Percentiles rank a stretch among this genome's conserved stretches.
Evolutionary conservation across 2,113 vertebrate genomes (phyloP).

Genomic region (Mustela nigripes): DNA sequence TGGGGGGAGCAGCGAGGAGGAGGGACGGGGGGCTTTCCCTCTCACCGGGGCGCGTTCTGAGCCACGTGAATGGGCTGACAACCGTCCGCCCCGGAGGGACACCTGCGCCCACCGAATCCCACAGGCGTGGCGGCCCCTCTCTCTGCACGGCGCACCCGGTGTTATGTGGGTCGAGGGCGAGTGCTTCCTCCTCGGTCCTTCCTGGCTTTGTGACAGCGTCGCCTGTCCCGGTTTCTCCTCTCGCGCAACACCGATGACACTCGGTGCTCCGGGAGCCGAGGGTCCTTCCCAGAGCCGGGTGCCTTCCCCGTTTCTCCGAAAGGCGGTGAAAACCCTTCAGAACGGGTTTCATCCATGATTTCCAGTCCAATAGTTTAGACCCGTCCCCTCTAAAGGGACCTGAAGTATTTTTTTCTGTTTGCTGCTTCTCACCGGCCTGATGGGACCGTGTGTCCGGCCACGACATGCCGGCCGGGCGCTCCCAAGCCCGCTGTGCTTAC

Average conservation of each 20-base stretch:
- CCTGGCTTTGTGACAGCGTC: rapidly evolving
- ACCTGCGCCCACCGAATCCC: background rate
- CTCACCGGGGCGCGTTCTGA: rapidly evolving
- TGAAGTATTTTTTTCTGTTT: too few species aligned
- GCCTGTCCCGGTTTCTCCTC: background rate
- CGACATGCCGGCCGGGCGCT: rapidly evolving
- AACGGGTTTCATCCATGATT: too few species aligned
- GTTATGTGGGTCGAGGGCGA: rapidly evolving
- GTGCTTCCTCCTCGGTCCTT: rapidly evolving
- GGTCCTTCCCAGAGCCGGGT: rapidly evolving
- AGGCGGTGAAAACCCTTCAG: rapidly evolving
- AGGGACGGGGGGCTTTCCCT: rapidly evolving
- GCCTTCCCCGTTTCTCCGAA: background rate
- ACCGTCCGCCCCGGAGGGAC: too few species aligned
- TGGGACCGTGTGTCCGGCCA: rapidly evolving
- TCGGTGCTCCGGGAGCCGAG: rapidly evolving
- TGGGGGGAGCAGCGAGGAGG: background rate
- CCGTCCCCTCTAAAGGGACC: background rate
- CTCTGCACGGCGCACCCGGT: background rate
- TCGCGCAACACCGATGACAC: rapidly evolving
- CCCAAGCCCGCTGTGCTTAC: rapidly evolving
- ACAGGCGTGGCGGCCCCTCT: background rate
- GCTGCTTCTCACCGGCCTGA: rapidly evolving
- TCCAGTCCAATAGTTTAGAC: background rate
- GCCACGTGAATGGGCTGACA: too few species aligned